Conservation (phyloP, 2,797 vertebrate genomes). For the Halcyon badia region DNA sequence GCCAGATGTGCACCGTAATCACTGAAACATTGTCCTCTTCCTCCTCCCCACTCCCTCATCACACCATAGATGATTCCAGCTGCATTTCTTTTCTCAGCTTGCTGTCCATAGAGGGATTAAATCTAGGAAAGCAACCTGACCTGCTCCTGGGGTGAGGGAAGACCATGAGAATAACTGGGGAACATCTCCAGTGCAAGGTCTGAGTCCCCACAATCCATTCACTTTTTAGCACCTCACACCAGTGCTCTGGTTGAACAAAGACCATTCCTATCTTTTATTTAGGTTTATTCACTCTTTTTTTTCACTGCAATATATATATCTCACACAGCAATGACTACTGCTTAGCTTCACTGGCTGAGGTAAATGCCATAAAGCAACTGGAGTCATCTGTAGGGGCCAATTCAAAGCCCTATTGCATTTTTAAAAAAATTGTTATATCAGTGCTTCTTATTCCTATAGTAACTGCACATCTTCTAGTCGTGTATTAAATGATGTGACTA, state of each 20-base stretch:
- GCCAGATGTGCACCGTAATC: background rate
- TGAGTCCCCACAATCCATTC: background rate
- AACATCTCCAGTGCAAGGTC: background rate
- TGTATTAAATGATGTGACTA: background rate
- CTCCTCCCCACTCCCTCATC: background rate
- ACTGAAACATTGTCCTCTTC: background rate
- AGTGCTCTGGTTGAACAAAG: background rate
- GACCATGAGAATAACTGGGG: background rate
- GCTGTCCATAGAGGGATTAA: background rate
- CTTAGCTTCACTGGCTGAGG: background rate
- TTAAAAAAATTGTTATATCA: background rate
- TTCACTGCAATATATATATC: background rate
- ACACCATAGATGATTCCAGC: fast-evolving
- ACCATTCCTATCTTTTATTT: background rate
- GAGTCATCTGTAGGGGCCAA: background rate
- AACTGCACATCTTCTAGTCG: background rate
- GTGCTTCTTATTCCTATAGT: background rate
- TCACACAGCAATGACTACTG: background rate
- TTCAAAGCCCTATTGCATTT: background rate
- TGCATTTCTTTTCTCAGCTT: background rate
- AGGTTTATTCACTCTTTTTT: background rate
- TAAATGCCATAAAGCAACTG: background rate
- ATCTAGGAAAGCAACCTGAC: background rate
- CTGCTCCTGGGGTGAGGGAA: background rate
- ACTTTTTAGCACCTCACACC: background rate